Conservation (phyloP, 2,113 vertebrate genomes). For the Cryptomyrus ogoouensis region DNA sequence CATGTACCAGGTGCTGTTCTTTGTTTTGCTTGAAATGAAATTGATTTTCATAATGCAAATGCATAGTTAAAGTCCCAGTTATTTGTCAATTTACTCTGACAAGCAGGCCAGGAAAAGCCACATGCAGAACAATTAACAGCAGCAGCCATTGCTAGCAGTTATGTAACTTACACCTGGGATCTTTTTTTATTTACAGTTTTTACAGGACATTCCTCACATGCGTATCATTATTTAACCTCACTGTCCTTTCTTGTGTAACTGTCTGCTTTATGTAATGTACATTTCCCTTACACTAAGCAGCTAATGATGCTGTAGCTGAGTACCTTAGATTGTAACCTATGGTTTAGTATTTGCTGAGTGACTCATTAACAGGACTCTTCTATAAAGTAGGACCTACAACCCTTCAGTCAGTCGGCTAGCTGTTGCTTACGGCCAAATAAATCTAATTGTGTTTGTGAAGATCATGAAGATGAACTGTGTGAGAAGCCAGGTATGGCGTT, state of each 20-base stretch:
- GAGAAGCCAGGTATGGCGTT: neutral
- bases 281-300: neutral
- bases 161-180: neutral
- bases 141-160: no score
- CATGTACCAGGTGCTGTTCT: neutral
- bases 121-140: neutral
- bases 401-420: neutral
- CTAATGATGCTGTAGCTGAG: neutral
- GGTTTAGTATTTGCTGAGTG: neutral
- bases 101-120: constrained; percentile 1
- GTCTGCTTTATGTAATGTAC: neutral
- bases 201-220: neutral
- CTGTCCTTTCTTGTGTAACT: neutral
- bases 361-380: neutral
- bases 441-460: neutral
- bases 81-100: constrained; percentile 9
- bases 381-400: neutral
- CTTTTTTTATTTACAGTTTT: neutral
- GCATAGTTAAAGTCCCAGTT: neutral
- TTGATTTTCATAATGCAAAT: neutral
- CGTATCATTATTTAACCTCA: neutral
- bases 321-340: neutral
- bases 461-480: neutral
- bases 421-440: neutral
- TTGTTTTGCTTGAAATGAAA: neutral